phyloP scores from a whole-genome alignment of 1,140 invertebrate species.

The Lepidurus apus region DNA sequence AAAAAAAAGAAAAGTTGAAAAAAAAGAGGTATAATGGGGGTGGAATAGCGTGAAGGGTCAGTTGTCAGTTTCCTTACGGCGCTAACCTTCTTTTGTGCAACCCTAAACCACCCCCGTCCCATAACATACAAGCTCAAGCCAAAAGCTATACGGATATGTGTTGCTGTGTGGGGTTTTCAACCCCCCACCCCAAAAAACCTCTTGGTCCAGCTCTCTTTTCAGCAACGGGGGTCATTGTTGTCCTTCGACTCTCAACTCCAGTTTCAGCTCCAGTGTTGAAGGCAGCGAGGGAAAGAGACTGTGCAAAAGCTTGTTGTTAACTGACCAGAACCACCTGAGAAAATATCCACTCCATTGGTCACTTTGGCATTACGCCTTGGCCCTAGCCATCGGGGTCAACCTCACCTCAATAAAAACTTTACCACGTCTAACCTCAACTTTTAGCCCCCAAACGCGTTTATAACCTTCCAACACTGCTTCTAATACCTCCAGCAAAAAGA shows the following conservation, averaged over 20 bases:
- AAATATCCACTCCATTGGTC: constrained; percentile 11
- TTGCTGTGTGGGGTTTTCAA: background rate
- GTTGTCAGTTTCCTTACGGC: constrained; percentile 12
- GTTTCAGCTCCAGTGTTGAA: background rate
- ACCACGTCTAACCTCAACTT: too few relatives aligned
- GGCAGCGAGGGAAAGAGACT: background rate
- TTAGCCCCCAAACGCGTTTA: too few relatives aligned
- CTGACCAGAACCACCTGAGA: constrained; percentile 20
- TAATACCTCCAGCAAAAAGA: too few relatives aligned
- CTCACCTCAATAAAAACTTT: too few relatives aligned
- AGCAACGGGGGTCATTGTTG: constrained; percentile 5
- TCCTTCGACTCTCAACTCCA: background rate
- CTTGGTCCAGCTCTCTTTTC: background rate
- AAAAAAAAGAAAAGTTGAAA: background rate
- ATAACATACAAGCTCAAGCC: background rate
- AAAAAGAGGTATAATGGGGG: constrained; percentile 19
- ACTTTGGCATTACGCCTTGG: constrained; percentile 10
- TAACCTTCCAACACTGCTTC: too few relatives aligned
- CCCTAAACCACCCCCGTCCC: constrained; percentile 11
- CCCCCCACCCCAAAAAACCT: background rate
- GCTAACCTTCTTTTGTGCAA: constrained; percentile 14
- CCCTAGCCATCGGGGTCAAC: background rate
- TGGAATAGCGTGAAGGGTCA: constrained; percentile 21
- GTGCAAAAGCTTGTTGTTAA: constrained; percentile 5
- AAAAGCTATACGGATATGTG: background rate